phyloP scores from a whole-genome alignment of 2,888 invertebrate species.

The Stenolophus ochropezus region DNA sequence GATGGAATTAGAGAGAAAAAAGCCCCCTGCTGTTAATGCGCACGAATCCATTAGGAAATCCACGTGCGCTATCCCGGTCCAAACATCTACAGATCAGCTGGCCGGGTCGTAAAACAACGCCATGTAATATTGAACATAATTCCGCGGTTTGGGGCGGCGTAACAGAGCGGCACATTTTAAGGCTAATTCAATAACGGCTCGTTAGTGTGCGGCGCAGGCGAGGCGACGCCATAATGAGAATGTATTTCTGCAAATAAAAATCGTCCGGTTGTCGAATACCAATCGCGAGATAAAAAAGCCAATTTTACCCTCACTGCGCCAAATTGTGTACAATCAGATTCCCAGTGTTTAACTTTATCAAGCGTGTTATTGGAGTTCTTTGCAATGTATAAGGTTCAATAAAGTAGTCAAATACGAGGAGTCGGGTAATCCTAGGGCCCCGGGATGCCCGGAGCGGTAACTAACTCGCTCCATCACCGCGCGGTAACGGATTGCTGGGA shows the following conservation, averaged over 20 bases:
- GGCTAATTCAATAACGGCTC: conserved; percentile 57
- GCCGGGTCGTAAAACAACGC: conserved; percentile 29
- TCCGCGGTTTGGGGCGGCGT: conserved; percentile 2
- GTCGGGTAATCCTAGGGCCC: conserved; percentile 36
- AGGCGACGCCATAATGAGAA: conserved; percentile 50
- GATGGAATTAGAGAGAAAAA: conserved; percentile 23
- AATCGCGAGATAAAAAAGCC: conserved; percentile 64
- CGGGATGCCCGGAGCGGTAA: conserved; percentile 15
- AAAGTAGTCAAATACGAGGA: conserved; percentile 43
- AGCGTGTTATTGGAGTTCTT: conserved; percentile 60
- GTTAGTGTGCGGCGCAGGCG: conserved; percentile 41
- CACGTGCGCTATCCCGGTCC: too few species aligned
- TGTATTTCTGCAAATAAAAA: conserved; percentile 57
- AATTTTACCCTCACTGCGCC: conserved; percentile 63
- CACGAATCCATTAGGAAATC: conserved; percentile 25
- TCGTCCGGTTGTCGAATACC: conserved; percentile 53
- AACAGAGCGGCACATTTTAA: conserved; percentile 41
- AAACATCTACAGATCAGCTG: conserved; percentile 17
- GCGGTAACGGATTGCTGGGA: conserved; percentile 19
- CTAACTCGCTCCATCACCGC: conserved; percentile 25
- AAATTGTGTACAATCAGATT: conserved; percentile 60
- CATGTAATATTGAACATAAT: conserved; percentile 47
- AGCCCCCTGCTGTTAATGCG: conserved; percentile 3
- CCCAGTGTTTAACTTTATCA: conserved; percentile 57
- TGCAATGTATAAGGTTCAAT: conserved; percentile 57